phyloP scores from a whole-genome alignment of 2,113 vertebrate genomes.

The Podarcis cretensis region DNA sequence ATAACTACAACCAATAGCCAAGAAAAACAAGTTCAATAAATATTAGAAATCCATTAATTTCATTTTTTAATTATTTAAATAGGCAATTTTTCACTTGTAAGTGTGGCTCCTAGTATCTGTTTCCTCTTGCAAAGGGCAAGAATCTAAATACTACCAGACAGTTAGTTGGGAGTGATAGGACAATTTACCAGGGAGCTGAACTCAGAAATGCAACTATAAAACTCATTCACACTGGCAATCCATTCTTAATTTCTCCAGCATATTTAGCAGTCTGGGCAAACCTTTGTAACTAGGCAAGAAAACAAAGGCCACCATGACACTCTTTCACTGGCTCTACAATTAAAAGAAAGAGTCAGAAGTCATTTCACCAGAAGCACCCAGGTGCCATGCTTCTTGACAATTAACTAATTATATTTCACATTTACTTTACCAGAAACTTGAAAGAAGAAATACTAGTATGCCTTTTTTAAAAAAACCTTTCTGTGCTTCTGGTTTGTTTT shows the following conservation, averaged over 20 bases:
- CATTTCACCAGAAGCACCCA: slow-evolving; percentile 28
- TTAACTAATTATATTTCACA: slow-evolving; percentile 1
- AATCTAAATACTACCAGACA: slow-evolving; percentile 20
- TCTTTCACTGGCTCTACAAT: background rate
- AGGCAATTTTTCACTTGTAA: slow-evolving; percentile 18
- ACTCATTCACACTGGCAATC: background rate
- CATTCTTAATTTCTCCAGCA: background rate
- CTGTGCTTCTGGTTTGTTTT: background rate
- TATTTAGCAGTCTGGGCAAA: background rate
- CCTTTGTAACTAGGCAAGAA: slow-evolving; percentile 4
- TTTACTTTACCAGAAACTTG: slow-evolving; percentile 32
- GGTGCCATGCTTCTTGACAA: background rate
- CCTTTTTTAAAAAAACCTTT: slow-evolving; percentile 27
- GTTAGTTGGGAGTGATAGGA: background rate
- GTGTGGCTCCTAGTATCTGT: slow-evolving; percentile 29
- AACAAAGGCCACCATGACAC: slow-evolving; percentile 44
- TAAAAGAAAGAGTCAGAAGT: background rate
- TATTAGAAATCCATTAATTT: slow-evolving; percentile 38
- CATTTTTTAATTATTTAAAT: slow-evolving; percentile 26
- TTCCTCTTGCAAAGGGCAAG: slow-evolving; percentile 39
- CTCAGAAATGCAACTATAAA: slow-evolving; percentile 48
- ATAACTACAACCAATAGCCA: slow-evolving; percentile 24
- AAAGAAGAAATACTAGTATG: slow-evolving; percentile 38
- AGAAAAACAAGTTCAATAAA: slow-evolving; percentile 52
- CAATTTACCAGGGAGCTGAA: background rate